Base-by-base conservation (phyloP, 2,113 vertebrate genomes). In the Sylvilagus bachmani region DNA sequence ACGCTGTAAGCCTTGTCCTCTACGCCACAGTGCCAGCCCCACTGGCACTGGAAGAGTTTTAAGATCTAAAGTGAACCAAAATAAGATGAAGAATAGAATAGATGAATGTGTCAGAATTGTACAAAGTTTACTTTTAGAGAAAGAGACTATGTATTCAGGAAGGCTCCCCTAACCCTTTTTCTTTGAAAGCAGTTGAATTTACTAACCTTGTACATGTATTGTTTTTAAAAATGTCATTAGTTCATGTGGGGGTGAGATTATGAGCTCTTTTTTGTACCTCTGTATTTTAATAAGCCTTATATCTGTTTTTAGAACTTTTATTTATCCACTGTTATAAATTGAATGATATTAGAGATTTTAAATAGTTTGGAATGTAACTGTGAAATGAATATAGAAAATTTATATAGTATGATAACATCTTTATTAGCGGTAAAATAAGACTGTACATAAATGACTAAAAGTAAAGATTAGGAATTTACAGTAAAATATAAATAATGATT, bases 321-420 rank as follows among this genome's bases (percentile, higher is more conserved):
- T 67, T 67, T 53, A 51, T 17, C 4, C 14, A 91, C 29, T 71
- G 69, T 64, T 94, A 44, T 38, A 73, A 21, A 61, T 61, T 11
- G 25, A 69, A 73, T 88, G 53, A 93, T 81, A 88, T 93, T 33
- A 87, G 53, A 84, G 9, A 33, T 44, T 94, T 95, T 94, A 29
- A 36, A 14, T 80, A 55, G 89, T 86, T 71, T 36, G 67, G 33
- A 87, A 80, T 88, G 33, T 80, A 38, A 74, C 36, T 94, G 29
- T 84, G 38, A 94, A 82, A n/a, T 79, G 25, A 89, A 94, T 82
- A 16, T 73, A 79, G 51, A 66, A 93, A 94, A 85, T 91, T 36
- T 73, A 31, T 70, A 78, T 44, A 51, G 33, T 88, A 29, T 67
- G 10, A 70, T 81, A 36, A 27, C 81, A 44, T 58, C 14, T 84